A percentile compares a stretch with the other conserved stretches of the same genome.
Conservation (phyloP, 2,797 vertebrate species). For the Sebastes vulpes region DNA sequence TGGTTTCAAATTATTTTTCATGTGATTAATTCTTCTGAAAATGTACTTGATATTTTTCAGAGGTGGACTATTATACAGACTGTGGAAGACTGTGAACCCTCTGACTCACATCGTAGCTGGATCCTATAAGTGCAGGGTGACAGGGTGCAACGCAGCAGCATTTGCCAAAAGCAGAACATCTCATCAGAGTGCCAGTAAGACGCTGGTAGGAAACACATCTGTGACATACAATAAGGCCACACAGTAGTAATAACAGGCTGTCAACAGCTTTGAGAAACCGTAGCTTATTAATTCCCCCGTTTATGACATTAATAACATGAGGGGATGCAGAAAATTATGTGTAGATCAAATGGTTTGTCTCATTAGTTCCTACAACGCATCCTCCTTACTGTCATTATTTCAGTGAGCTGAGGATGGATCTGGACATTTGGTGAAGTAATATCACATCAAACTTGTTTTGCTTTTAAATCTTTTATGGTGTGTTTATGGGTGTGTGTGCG, state of each 20-base stretch:
- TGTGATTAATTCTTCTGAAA: too few species aligned
- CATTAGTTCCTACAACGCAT: not conserved
- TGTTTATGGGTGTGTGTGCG: not conserved
- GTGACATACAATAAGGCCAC: not conserved
- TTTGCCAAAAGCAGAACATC: not conserved
- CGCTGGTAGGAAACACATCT: not conserved
- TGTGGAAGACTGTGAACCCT: not conserved
- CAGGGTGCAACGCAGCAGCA: not conserved
- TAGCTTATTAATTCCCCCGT: not conserved
- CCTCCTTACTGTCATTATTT: not conserved
- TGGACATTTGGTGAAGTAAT: not conserved
- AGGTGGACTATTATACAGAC: not conserved
- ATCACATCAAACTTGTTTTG: not conserved
- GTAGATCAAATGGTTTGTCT: not conserved
- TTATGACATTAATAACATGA: not conserved
- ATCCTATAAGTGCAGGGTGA: not conserved
- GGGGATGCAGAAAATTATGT: not conserved
- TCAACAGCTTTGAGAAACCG: not conserved
- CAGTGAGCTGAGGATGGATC: not conserved
- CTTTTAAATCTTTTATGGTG: not conserved
- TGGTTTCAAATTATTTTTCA: accelerated
- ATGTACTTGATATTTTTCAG: not conserved
- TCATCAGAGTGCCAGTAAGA: not conserved
- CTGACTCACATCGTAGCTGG: not conserved
- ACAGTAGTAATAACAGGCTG: not conserved